phyloP scores from a whole-genome alignment of 1,140 invertebrate genomes.

The Atta texana region DNA sequence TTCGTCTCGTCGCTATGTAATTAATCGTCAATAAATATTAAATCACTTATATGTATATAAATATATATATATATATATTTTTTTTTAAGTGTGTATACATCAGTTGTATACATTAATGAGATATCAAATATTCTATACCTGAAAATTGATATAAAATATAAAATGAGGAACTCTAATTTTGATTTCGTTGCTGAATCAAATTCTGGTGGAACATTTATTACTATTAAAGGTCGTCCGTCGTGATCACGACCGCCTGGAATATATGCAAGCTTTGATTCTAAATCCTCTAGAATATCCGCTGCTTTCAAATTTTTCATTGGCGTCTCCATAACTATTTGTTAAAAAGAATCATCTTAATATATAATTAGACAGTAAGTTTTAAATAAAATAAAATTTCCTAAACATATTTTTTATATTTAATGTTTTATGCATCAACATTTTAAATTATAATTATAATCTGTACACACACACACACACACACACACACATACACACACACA shows the following conservation, averaged over 20 bases:
- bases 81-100: background rate
- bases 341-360: constrained; percentile 9
- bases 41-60: constrained; percentile 22
- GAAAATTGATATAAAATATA: constrained; percentile 88
- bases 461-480: background rate
- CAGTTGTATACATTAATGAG: background rate
- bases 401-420: background rate
- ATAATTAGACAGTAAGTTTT: background rate
- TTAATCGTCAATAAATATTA: background rate
- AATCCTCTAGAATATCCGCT: constrained; percentile 85
- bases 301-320: constrained; percentile 78
- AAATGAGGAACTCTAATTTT: constrained; percentile 87
- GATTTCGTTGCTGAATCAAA: constrained; percentile 85
- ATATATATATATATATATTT: background rate
- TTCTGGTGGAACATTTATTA: constrained; percentile 88
- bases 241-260: constrained; percentile 89
- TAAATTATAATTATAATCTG: background rate
- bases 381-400: background rate
- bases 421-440: background rate
- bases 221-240: constrained; percentile 88
- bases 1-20: constrained; percentile 84
- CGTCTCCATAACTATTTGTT: constrained; percentile 51
- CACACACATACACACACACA: no score
- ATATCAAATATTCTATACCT: constrained; percentile 83
- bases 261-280: constrained; percentile 87